These are phyloP conservation scores for Charaxes varanes DNA, from an alignment of 1,140 invertebrate species.

Conservation along the genomic window DNA sequence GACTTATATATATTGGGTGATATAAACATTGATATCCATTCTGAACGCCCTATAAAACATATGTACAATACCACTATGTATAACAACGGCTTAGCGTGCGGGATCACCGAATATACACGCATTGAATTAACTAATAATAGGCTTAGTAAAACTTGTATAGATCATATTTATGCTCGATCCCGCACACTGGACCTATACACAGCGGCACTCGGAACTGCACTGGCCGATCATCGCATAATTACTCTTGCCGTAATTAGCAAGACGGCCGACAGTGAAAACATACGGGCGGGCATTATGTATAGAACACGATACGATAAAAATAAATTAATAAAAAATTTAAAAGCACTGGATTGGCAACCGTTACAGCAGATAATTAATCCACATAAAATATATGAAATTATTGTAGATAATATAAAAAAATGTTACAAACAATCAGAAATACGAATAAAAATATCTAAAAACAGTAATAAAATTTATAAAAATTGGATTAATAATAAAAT, in stretches of 20 bases:
- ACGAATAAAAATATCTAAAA: background rate
- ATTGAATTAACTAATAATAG: conserved; percentile 1
- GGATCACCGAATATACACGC: background rate
- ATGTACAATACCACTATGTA: background rate
- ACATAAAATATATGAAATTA: too few species aligned
- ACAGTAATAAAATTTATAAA: too few species aligned
- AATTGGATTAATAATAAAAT: too few species aligned
- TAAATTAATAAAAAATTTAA: background rate
- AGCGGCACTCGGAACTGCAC: too few species aligned
- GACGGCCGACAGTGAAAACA: background rate
- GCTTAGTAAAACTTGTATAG: too few species aligned
- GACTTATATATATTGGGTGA: background rate
- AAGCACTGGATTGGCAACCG: background rate
- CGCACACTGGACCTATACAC: background rate
- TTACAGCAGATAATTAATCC: too few species aligned
- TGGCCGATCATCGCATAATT: background rate
- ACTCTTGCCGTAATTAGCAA: background rate
- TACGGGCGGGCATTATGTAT: background rate
- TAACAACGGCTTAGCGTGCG: background rate
- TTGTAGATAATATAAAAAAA: conserved; percentile 1
- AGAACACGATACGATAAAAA: background rate
- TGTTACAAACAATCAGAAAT: background rate
- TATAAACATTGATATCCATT: background rate
- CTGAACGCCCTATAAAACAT: background rate
- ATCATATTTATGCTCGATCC: too few species aligned